Evolutionary conservation across 1,140 invertebrate species (phyloP).

Genomic region (Microplitis demolitor): DNA sequence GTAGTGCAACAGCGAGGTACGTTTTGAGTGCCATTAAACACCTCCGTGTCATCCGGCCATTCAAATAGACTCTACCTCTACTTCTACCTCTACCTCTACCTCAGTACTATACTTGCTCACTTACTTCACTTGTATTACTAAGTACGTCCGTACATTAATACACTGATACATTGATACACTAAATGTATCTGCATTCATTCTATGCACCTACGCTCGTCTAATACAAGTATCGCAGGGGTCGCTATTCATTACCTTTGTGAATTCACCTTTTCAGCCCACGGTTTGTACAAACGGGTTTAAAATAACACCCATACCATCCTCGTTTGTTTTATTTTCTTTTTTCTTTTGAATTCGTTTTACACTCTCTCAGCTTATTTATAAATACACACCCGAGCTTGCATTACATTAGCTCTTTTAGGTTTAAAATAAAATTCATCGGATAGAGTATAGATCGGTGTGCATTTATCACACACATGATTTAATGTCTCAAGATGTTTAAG

Average conservation of each 20-base stretch:
- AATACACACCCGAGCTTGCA: no score
- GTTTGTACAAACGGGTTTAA: not conserved
- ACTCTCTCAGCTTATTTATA: no score
- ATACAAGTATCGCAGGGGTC: slow-evolving; percentile 8
- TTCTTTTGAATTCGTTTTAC: no score
- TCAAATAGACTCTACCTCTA: not conserved
- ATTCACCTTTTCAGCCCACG: slow-evolving; percentile 30
- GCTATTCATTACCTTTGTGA: slow-evolving; percentile 25
- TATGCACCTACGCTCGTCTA: slow-evolving; percentile 22
- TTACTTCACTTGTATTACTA: no score
- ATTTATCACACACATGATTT: slow-evolving; percentile 46
- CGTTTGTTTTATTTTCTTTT: no score
- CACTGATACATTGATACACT: not conserved
- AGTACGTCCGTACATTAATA: not conserved
- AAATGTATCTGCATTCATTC: slow-evolving; percentile 11
- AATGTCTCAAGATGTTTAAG: slow-evolving; percentile 26
- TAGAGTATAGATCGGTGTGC: slow-evolving; percentile 37
- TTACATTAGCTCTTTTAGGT: not conserved
- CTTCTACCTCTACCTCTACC: no score
- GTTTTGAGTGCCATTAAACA: slow-evolving; percentile 23
- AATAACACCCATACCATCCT: not conserved
- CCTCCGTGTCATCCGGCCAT: slow-evolving; percentile 30
- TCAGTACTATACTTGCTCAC: no score
- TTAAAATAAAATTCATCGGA: slow-evolving; percentile 25
- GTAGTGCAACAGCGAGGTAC: not conserved